Evolutionary conservation across 2,113 vertebrate species (phyloP).

Genomic region (Psilopsiagon aurifrons): DNA sequence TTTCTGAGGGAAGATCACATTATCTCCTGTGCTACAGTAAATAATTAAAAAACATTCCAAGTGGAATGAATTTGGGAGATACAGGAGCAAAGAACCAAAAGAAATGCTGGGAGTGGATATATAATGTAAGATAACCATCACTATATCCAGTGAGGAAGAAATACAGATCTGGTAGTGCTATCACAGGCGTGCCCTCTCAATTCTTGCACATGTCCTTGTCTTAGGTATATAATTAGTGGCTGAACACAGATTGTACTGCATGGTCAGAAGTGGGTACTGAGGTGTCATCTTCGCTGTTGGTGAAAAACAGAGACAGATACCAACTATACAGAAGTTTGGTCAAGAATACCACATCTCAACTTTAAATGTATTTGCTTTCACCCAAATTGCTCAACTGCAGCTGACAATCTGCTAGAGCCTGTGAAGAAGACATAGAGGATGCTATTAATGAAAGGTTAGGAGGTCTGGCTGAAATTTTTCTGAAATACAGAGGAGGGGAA

Average conservation of each 20-base stretch:
- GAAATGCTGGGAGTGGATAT: not conserved
- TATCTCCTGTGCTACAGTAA: not conserved
- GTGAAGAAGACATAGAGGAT: not conserved
- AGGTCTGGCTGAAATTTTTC: not conserved
- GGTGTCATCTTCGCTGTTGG: fast-evolving
- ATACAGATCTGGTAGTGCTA: not conserved
- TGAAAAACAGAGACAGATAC: not conserved
- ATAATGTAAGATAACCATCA: not conserved
- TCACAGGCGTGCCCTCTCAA: not conserved
- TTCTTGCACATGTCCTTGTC: not conserved
- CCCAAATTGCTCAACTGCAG: not conserved
- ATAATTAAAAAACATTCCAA: not conserved
- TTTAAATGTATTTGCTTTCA: not conserved
- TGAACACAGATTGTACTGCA: not conserved
- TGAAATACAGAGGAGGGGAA: not conserved
- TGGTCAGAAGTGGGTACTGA: not conserved
- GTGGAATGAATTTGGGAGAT: not conserved
- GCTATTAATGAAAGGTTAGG: not conserved
- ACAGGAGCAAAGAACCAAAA: not conserved
- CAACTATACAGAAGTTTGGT: not conserved
- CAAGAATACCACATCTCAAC: not conserved
- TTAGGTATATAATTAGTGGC: not conserved
- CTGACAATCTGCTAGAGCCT: not conserved
- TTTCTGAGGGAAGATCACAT: not conserved
- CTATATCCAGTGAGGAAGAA: not conserved